Evolutionary conservation across 2,888 invertebrate species (phyloP).

Genomic region (Chydorus sphaericus): DNA sequence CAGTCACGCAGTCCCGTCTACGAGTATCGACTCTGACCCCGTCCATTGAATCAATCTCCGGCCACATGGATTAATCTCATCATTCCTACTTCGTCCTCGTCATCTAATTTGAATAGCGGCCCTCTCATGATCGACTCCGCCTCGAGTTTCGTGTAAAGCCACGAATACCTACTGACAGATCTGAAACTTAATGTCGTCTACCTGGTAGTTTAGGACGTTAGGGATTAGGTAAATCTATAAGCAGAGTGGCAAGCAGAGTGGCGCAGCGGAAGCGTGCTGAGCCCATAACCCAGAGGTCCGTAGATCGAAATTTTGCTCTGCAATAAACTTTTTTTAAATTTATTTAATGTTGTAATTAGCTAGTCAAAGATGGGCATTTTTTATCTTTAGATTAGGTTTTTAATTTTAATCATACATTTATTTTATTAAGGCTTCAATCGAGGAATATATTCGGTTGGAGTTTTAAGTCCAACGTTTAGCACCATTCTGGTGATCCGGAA

Average conservation of each 20-base stretch:
- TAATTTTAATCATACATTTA: too few relatives aligned
- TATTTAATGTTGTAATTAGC: too few relatives aligned
- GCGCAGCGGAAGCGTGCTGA: too few relatives aligned
- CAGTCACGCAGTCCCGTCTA: conserved; percentile 9
- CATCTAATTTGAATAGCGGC: not conserved
- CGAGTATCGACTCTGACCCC: conserved; percentile 8
- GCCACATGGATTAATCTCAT: not conserved
- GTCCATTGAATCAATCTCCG: not conserved
- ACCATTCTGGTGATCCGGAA: not conserved
- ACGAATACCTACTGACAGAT: conserved; percentile 5
- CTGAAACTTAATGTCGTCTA: conserved; percentile 2
- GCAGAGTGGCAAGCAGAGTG: too few relatives aligned
- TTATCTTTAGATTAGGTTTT: too few relatives aligned
- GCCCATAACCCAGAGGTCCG: too few relatives aligned
- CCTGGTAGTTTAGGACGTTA: too few relatives aligned
- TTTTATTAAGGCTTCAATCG: conserved; percentile 9
- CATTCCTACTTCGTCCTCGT: conserved; percentile 1
- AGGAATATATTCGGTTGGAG: conserved; percentile 14
- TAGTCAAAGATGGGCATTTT: too few relatives aligned
- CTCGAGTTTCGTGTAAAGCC: conserved; percentile 5
- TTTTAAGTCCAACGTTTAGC: conserved; percentile 4
- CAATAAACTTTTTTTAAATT: too few relatives aligned
- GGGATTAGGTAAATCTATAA: too few relatives aligned
- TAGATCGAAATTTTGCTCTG: too few relatives aligned
- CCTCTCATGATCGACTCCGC: conserved; percentile 1